phyloP scores from a whole-genome alignment of 2,113 vertebrate genomes.

The Piaya cayana region DNA sequence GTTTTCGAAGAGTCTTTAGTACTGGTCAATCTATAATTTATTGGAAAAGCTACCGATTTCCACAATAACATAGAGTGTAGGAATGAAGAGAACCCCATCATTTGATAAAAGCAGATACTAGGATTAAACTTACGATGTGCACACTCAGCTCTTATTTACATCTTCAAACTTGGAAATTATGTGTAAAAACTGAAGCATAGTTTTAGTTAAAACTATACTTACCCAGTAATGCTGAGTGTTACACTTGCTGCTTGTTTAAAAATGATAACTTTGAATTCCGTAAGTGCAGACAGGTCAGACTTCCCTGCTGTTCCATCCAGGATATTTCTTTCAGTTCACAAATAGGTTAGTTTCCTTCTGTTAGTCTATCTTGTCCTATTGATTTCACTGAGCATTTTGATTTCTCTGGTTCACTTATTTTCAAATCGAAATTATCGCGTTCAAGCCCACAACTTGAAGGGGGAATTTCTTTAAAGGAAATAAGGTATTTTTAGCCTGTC shows the following conservation, averaged over 20 bases:
- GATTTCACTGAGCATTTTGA: constrained; percentile 9
- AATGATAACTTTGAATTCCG: neutral
- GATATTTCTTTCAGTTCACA: constrained; percentile 30
- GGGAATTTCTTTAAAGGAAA: constrained; percentile 40
- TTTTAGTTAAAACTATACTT: neutral
- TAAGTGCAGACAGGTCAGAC: neutral
- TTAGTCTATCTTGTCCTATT: neutral
- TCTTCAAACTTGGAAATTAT: constrained; percentile 56
- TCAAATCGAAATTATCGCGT: constrained; percentile 29
- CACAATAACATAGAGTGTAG: constrained; percentile 59
- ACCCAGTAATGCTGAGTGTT: neutral
- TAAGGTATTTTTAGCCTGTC: constrained; percentile 4
- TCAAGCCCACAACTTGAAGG: constrained; percentile 37
- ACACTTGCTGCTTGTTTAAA: neutral
- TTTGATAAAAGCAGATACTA: constrained; percentile 68
- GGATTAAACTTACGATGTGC: constrained; percentile 50
- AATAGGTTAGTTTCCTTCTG: neutral
- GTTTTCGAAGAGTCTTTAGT: constrained; percentile 55
- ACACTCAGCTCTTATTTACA: constrained; percentile 44
- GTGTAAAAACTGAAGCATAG: constrained; percentile 29
- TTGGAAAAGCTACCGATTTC: constrained; percentile 74
- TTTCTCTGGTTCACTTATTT: constrained; percentile 21
- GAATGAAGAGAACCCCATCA: constrained; percentile 71
- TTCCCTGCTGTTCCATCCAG: neutral
- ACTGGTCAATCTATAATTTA: constrained; percentile 77